These are phyloP conservation scores for Cheirogaleus medius DNA, from an alignment of 2,113 vertebrate genomes.

Conservation along the genomic window DNA sequence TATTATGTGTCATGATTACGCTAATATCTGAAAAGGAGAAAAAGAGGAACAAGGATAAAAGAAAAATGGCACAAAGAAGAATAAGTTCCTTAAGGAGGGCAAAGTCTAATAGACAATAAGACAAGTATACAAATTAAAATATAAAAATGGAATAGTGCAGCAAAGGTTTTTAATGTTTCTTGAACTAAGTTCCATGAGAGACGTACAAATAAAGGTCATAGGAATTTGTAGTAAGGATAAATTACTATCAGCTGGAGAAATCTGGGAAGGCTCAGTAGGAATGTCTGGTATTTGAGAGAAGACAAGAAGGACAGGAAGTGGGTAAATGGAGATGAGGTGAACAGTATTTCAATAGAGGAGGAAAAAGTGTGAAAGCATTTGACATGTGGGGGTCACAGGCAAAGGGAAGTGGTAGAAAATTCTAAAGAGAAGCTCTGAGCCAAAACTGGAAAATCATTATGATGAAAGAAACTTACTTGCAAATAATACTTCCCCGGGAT, in stretches of 20 bases:
- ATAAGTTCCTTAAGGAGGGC: not conserved
- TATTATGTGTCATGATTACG: not conserved
- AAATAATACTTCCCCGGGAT: slow-evolving; percentile 96
- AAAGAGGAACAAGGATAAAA: slow-evolving; percentile 12
- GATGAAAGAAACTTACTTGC: slow-evolving; percentile 90
- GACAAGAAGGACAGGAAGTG: not conserved
- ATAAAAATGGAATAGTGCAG: not conserved
- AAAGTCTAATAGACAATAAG: slow-evolving; percentile 1
- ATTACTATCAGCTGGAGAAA: slow-evolving; percentile 8
- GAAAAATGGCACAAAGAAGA: not conserved
- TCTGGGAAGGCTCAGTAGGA: not conserved
- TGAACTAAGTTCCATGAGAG: slow-evolving; percentile 7
- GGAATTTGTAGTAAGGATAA: slow-evolving; percentile 10
- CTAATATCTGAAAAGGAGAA: not conserved
- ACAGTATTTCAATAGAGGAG: not conserved
- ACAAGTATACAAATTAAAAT: slow-evolving; percentile 5
- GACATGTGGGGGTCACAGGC: not conserved
- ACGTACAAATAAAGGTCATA: not conserved
- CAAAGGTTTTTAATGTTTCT: slow-evolving; percentile 11
- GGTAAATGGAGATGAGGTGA: not conserved
- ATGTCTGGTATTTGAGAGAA: slow-evolving; percentile 4
- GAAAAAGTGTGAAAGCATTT: not conserved
- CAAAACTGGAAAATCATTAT: not conserved
- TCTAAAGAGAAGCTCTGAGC: not conserved
- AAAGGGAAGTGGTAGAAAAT: not conserved